Evolutionary conservation across 2,113 vertebrate species (phyloP), one percentile per base, ranked within the genome.

Genomic region (Cisticola juncidis): DNA sequence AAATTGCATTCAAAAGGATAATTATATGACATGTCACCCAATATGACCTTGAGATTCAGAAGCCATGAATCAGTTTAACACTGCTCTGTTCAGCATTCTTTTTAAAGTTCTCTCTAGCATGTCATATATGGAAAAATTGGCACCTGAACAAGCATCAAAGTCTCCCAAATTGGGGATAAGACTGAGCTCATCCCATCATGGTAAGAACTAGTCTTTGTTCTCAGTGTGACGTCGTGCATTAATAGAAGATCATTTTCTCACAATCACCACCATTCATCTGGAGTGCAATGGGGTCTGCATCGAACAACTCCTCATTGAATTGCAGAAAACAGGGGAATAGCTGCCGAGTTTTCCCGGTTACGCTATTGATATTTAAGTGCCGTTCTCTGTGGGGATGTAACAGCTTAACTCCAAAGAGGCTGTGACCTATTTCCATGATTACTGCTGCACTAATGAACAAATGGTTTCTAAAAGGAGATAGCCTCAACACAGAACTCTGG

Each of bases 231-330:
- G 91, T 97, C 97, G 97, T 92, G 95, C 97, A 93, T 96, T 96
- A 96, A 96, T 60, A 93, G 94, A 95, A 98, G 98, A 98, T 97
- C 96, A 92, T 96, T 97, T 98, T 97, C 97, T 96, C 97, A 98
- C 98, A 98, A 98, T 98, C 97, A 97, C 81, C 8, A 16, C 98
- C 97, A 98, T 98, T 98, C 98, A 98, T 98, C 92, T 97, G 81
- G 81, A 96, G 96, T 95, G 95, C 93, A 94, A 74, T 13, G 51
- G 95, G 91, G 94, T 94, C 94, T 97, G 77, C 95, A 88, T 90
- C 16, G 95, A 98, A 98, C 98, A 98, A 88, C 97, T 97, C 97
- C 96, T 98, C 98, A 98, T 98, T 98, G 97, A 98, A 97, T 97
- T 95, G 92, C 95, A 94, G 95, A 97, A 97, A 97, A 94, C 90